Evolutionary conservation across 2,888 invertebrate genomes (phyloP).

Genomic region (Anagyrus pseudococci): DNA sequence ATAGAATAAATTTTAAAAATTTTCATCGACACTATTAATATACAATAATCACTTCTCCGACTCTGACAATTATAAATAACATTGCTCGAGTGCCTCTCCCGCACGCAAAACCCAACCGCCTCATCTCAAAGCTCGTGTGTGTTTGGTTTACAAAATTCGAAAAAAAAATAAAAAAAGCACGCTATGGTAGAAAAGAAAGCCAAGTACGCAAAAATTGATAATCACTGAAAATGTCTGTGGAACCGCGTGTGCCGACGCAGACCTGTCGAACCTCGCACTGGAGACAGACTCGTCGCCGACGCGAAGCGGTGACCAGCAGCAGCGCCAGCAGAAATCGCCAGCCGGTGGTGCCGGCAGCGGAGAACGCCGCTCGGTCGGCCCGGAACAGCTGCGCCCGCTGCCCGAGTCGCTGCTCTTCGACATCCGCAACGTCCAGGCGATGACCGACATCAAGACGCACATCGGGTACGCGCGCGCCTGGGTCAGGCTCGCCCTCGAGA

Average conservation of each 20-base stretch:
- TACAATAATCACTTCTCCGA: too few relatives aligned
- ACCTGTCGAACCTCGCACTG: conserved; percentile 79
- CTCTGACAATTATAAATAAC: too few relatives aligned
- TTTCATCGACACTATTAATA: too few relatives aligned
- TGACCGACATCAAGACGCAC: conserved; percentile 98
- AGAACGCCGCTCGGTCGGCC: conserved; percentile 63
- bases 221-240: too few relatives aligned
- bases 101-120: too few relatives aligned
- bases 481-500: conserved; percentile 94
- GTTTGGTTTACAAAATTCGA: neutral
- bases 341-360: conserved; percentile 41
- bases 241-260: too few relatives aligned
- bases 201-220: neutral
- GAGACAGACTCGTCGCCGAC: conserved; percentile 70
- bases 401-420: conserved; percentile 88
- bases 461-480: conserved; percentile 96
- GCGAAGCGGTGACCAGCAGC: conserved; percentile 12
- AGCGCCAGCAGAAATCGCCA: conserved; percentile 29
- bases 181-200: too few relatives aligned
- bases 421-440: conserved; percentile 89
- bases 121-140: too few relatives aligned
- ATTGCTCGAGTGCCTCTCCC: too few relatives aligned
- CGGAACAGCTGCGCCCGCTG: conserved; percentile 70
- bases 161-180: conserved; percentile 14
- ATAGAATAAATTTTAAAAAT: too few relatives aligned